Evolutionary conservation across 92 coral and sea anemone genomes (phyloP).

Genomic region (Chrysogorgia sp.): DNA sequence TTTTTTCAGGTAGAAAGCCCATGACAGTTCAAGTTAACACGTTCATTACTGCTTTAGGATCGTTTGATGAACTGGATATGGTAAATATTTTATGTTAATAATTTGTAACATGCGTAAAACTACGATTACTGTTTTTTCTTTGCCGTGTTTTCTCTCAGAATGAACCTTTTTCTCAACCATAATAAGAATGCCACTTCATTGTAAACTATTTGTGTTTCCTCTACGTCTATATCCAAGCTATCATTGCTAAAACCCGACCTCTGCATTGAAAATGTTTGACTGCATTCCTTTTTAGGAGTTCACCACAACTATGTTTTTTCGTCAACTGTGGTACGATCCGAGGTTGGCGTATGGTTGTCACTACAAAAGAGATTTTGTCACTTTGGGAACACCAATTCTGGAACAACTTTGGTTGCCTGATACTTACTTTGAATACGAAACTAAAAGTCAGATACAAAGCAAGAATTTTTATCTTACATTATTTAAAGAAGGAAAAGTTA

Average conservation of each 20-base stretch:
- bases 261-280: background rate
- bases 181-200: too few species aligned
- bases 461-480: conserved; percentile 74
- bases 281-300: conserved; percentile 66
- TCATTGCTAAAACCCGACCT: background rate
- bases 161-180: background rate
- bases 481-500: conserved; percentile 61
- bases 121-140: too few species aligned
- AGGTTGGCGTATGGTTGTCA: conserved; percentile 70
- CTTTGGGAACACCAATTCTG: conserved; percentile 78
- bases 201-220: too few species aligned
- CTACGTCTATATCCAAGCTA: background rate
- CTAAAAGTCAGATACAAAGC: conserved; percentile 71
- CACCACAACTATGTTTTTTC: conserved; percentile 79
- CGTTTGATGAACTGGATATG: conserved; percentile 92
- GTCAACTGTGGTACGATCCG: conserved; percentile 81
- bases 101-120: too few species aligned
- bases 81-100: conserved; percentile 44
- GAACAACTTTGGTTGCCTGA: conserved; percentile 92
- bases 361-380: conserved; percentile 69
- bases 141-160: too few species aligned
- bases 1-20: conserved; percentile 57
- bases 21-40: conserved; percentile 66
- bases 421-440: conserved; percentile 87
- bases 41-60: conserved; percentile 81